phyloP scores from a whole-genome alignment of 2,888 invertebrate genomes.

The Drosophila buzzatii region DNA sequence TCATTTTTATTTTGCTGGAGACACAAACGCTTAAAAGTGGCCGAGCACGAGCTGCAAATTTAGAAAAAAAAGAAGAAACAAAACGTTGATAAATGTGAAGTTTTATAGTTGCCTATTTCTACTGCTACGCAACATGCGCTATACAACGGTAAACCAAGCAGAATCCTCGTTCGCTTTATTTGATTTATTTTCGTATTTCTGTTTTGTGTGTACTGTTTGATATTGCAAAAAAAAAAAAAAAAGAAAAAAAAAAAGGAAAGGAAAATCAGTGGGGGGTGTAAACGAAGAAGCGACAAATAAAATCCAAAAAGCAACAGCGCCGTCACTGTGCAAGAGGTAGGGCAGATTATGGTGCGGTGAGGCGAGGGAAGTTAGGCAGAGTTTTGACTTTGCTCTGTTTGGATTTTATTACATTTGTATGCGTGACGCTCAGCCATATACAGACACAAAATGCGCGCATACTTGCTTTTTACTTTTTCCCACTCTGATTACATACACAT shows the following conservation, averaged over 20 bases:
- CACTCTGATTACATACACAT: conserved; percentile 40
- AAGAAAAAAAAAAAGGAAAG: conserved; percentile 42
- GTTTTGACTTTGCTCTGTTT: conserved; percentile 61
- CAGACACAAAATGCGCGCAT: conserved; percentile 79
- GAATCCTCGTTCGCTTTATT: conserved; percentile 30
- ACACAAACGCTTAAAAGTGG: conserved; percentile 50
- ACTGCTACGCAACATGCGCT: conserved; percentile 34
- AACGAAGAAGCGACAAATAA: conserved; percentile 49
- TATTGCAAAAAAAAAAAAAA: conserved; percentile 56
- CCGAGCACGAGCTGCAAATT: conserved; percentile 61
- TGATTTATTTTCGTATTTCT: conserved; percentile 31
- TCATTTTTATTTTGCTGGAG: conserved; percentile 42
- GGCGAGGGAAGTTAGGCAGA: conserved; percentile 7
- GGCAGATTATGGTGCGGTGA: neutral
- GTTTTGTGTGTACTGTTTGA: conserved; percentile 52
- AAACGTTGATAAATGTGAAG: conserved; percentile 25
- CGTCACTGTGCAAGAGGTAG: conserved; percentile 28
- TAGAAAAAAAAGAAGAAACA: conserved; percentile 30
- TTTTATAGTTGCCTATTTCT: conserved; percentile 18
- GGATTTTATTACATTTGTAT: conserved; percentile 72
- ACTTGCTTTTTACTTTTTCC: conserved; percentile 68
- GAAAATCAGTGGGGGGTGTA: neutral
- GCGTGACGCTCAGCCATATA: conserved; percentile 66
- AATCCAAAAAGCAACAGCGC: conserved; percentile 78
- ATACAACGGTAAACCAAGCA: conserved; percentile 63